Base-by-base conservation (phyloP, 2,888 invertebrate species). In the Invenusta paracnida region DNA sequence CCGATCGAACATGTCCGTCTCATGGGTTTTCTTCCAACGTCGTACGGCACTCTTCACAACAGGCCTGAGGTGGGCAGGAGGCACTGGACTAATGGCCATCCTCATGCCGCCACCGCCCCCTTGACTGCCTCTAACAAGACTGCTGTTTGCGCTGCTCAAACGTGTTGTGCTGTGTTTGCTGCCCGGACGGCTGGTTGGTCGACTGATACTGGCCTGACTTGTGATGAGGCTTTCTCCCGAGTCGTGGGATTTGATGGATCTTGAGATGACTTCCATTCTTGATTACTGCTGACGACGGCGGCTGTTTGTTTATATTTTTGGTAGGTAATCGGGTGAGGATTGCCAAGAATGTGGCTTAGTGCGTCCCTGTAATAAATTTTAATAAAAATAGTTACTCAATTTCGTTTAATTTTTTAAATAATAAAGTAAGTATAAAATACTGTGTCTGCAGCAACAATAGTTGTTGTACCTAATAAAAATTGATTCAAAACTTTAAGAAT, bases 1-100 rank as follows among this genome's bases (percentile, higher is more conserved):
- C 86, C 90, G 89, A 31, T 89, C 88, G 90, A 91, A 90, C 88
- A 90, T 90, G 73, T 89, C 89, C 86, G 90, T 90, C 87, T 91
- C 91, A 87, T 91, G 90, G 29, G 90, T 89, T 31, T 89, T 87
- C 85, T 89, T 89, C 90, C 90, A 91, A 86, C 89, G 87, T 82
- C 88, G 88, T 0, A 89, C 89, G 27, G 90, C 89, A 88, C 90
- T 90, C 81, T 89, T 88, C 1, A 89, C 89, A 11, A 88, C 87
- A 2, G 89, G 90, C 29, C 87, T 86, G 85, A 89, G 87, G 86
- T 89, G 89, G 73, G 88, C 89, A 1, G 89, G 88, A 30, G 82
- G 30, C 25, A 79, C 66, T 27, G 87, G 66, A 13, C 85, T 73
- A 23, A 73, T 73, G 73, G 11, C 23, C 17, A 48, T 48, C 17